Conservation (phyloP, 2,797 vertebrate species). For the Epinephelus coioides region DNA sequence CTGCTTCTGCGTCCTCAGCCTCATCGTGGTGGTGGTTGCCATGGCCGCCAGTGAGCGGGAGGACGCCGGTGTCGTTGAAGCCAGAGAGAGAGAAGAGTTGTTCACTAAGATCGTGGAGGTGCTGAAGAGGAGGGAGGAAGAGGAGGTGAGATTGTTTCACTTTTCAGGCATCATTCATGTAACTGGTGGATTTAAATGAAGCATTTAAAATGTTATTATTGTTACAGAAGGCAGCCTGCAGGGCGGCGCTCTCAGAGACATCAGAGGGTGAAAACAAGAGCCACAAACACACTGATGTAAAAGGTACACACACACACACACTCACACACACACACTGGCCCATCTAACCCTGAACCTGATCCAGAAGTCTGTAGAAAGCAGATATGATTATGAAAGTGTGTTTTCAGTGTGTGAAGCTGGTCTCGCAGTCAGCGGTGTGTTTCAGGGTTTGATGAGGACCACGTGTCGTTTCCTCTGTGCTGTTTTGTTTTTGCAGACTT, state of each 20-base stretch:
- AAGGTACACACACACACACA: conserved; percentile 24
- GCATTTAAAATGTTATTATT: neutral
- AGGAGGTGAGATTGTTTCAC: conserved; percentile 25
- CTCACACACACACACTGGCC: too few relatives aligned
- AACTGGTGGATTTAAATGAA: neutral
- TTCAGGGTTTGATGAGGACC: conserved; percentile 88
- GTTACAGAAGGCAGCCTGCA: conserved; percentile 1
- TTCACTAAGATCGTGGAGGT: conserved; percentile 89
- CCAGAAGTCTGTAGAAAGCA: too few relatives aligned
- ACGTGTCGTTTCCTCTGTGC: conserved; percentile 86
- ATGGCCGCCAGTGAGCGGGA: conserved; percentile 91
- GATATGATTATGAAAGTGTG: too few relatives aligned
- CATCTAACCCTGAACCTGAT: too few relatives aligned
- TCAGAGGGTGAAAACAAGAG: neutral
- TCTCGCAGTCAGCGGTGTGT: neutral
- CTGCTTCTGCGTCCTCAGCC: conserved; percentile 92
- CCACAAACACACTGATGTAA: neutral
- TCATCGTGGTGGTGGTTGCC: conserved; percentile 91
- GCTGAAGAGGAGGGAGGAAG: conserved; percentile 86
- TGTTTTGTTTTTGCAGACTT: conserved; percentile 87
- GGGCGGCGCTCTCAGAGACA: conserved; percentile 56
- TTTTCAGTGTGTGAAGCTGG: too few relatives aligned
- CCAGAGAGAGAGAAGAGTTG: conserved; percentile 89
- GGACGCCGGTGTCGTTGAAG: conserved; percentile 83
- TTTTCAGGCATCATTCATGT: neutral